A percentile compares a stretch with the other conserved stretches of the same genome.
Evolutionary conservation across 2,888 invertebrate species (phyloP).

Genomic region (Troglohyphantes excavatus): DNA sequence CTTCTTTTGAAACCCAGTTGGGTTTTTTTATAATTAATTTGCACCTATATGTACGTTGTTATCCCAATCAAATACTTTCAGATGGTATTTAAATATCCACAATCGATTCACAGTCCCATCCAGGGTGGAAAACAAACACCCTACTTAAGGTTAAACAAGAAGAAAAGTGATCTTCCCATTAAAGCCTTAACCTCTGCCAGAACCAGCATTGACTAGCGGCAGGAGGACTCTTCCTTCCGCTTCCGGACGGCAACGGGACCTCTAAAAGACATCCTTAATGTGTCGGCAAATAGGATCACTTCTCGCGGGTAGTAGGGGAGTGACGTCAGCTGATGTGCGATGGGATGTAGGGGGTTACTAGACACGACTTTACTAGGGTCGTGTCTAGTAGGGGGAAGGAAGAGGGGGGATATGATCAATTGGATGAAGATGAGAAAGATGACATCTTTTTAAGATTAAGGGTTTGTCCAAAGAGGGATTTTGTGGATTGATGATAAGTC

Average conservation of each 20-base stretch:
- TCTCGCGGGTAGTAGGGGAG: constrained; percentile 8
- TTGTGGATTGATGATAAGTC: not conserved
- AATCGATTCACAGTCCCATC: too few species aligned
- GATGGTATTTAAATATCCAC: too few species aligned
- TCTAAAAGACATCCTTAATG: constrained; percentile 50
- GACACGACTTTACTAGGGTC: not conserved
- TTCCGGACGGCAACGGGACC: constrained; percentile 56
- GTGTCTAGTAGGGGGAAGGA: not conserved
- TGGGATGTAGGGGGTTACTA: not conserved
- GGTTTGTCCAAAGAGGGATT: constrained; percentile 9
- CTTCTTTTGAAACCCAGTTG: too few species aligned
- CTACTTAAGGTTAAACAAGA: not conserved
- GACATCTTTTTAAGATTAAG: constrained; percentile 17
- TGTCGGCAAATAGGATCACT: constrained; percentile 71
- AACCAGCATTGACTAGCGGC: not conserved
- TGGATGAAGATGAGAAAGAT: not conserved
- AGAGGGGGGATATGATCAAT: constrained; percentile 18
- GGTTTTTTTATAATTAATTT: too few species aligned
- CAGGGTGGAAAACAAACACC: too few species aligned
- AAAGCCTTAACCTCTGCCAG: not conserved
- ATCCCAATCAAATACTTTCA: too few species aligned
- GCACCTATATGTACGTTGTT: too few species aligned
- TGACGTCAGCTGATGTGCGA: not conserved
- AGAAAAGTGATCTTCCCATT: constrained; percentile 14
- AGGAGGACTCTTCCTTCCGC: constrained; percentile 9